Evolutionary conservation across 1,140 invertebrate species (phyloP), one percentile per base, ranked within the genome.

Genomic region (Leptinotarsa defecta): DNA sequence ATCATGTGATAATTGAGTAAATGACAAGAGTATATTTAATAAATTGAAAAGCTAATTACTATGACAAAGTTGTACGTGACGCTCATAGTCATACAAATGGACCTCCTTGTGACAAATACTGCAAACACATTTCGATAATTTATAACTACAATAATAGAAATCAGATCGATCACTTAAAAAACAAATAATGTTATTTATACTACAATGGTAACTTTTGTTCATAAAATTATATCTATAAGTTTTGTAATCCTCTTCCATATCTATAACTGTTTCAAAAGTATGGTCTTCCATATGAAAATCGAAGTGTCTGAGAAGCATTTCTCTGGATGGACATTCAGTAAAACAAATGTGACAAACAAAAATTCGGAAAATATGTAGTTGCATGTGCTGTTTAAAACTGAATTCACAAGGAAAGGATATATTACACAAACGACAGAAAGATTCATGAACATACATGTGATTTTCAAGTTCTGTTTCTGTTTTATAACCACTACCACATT

Each of bases 211-310:
- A 20, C 70, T 68, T 20, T 63, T 69, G 19, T n/a, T 74, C 27
- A 75, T 15, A n/a, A 76, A 70, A 57, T 13, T 63, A 27, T 65
- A 75, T 15, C 63, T 48, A 3, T 27, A 63, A 15, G 71, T 48
- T 48, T 73, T 76, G 64, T 78, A 78, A 3, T 78, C 78, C 24
- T 77, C 68, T 73, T 79, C 78, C 78, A 79, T 77, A 73, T 79
- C 78, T 20, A 79, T 24, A 17, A 79, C 76, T 24, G 74, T 73
- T 24, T 79, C 78, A n/a, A 77, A 71, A 11, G 75, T 63, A 22
- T 74, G 75, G 48, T 77, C 72, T 62, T 79, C 78, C 8, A 77
- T 43, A 61, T 79, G 78, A 62, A 61, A 71, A 11, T 79, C 76
- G 27, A 76, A 77, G 69, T 79, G 78, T 19, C 68, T 74, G 3